Percentiles rank a stretch among this genome's conserved stretches.
Evolutionary conservation across 2,888 invertebrate genomes (phyloP).

Genomic region (Apamea monoglypha): DNA sequence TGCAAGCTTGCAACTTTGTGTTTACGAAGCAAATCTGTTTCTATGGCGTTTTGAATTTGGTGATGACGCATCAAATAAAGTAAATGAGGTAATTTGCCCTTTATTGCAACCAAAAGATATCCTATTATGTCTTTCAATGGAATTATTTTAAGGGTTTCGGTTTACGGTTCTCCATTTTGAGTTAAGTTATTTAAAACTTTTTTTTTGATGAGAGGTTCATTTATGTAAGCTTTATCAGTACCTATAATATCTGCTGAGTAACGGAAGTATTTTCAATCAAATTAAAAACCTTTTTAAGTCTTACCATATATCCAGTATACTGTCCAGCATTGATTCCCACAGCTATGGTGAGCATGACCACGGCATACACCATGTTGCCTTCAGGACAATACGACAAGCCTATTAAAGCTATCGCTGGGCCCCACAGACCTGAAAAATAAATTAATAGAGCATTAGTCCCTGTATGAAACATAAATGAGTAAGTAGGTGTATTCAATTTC

Average conservation of each 20-base stretch:
- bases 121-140: not conserved
- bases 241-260: not conserved
- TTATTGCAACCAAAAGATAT: not conserved
- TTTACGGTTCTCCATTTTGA: not conserved
- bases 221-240: not conserved
- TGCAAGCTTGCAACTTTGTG: constrained; percentile 55
- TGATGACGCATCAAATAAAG: constrained; percentile 7
- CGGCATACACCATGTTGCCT: constrained; percentile 89
- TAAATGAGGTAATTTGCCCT: not conserved
- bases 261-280: not conserved
- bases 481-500: not conserved
- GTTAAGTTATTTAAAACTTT: not conserved
- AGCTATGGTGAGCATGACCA: constrained; percentile 92
- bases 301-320: constrained; percentile 82
- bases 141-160: not conserved
- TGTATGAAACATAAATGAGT: not conserved
- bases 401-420: constrained; percentile 92
- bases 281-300: constrained; percentile 16
- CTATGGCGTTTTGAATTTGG: not conserved
- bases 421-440: constrained; percentile 78
- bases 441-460: not conserved
- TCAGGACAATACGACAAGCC: constrained; percentile 90
- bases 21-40: constrained; percentile 20
- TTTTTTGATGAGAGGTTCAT: not conserved
- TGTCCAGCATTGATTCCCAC: constrained; percentile 93